These are phyloP conservation scores for Myioborus melanocephalus DNA, from an alignment of 2,797 vertebrate species.

Conservation along the genomic window DNA sequence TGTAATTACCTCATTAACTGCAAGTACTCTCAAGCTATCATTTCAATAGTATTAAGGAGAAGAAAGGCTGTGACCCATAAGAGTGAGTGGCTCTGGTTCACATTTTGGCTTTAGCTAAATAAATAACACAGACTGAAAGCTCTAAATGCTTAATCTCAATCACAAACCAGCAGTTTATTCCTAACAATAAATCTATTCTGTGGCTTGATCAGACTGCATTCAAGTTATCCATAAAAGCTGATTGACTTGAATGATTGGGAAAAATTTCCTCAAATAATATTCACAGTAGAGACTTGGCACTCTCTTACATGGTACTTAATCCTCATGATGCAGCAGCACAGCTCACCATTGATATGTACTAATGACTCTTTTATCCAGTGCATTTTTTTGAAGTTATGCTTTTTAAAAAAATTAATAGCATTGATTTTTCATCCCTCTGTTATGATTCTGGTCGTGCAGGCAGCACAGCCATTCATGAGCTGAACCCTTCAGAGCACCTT, in stretches of 20 bases:
- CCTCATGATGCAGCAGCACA: background rate
- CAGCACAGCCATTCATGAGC: background rate
- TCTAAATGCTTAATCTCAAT: background rate
- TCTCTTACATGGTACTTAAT: background rate
- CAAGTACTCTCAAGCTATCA: background rate
- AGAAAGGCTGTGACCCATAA: background rate
- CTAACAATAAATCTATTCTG: background rate
- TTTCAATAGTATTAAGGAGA: background rate
- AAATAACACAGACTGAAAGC: background rate
- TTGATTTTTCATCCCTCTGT: background rate
- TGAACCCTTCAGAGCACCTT: background rate
- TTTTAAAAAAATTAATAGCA: background rate
- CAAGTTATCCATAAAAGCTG: background rate
- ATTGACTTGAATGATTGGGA: background rate
- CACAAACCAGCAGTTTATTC: background rate
- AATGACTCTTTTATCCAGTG: background rate
- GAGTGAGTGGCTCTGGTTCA: background rate
- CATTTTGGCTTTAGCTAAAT: background rate
- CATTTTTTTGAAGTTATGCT: background rate
- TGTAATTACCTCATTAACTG: slow-evolving; percentile 49
- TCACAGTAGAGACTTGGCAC: background rate
- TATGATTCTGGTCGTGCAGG: background rate
- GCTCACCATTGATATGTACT: background rate
- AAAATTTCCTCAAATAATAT: background rate
- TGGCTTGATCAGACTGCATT: background rate